phyloP scores from a whole-genome alignment of 2,797 vertebrate species.

The Thaleichthys pacificus region DNA sequence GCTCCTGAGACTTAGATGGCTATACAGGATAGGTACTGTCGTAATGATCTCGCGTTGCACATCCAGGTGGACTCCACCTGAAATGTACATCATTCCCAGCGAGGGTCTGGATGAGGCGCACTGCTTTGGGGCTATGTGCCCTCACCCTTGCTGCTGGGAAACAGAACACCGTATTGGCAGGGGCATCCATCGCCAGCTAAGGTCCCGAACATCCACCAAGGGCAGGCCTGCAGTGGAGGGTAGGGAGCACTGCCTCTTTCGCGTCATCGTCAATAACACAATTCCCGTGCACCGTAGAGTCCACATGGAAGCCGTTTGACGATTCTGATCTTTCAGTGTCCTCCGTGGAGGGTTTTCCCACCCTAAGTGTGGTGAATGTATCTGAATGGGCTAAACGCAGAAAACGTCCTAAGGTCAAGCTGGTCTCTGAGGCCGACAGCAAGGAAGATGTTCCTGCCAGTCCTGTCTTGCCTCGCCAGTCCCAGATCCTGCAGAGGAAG shows the following conservation, averaged over 20 bases:
- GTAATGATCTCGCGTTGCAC: not conserved
- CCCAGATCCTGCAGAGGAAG: constrained; percentile 4
- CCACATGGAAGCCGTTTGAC: not conserved
- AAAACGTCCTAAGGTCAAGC: not conserved
- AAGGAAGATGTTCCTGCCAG: constrained; percentile 2
- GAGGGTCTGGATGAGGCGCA: constrained; percentile 42
- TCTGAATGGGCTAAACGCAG: constrained; percentile 48
- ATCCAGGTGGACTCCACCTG: constrained; percentile 2
- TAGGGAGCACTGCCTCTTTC: constrained; percentile 13
- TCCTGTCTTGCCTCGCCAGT: constrained; percentile 5
- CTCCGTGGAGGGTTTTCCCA: constrained; percentile 35
- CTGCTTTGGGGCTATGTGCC: constrained; percentile 49
- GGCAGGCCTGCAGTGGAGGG: constrained; percentile 9
- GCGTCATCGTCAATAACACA: not conserved
- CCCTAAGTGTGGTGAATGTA: constrained; percentile 52
- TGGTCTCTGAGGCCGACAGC: not conserved
- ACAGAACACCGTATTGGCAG: constrained; percentile 28
- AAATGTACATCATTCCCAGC: constrained; percentile 19
- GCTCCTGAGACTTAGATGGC: too few species aligned
- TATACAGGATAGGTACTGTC: too few species aligned
- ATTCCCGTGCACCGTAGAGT: not conserved
- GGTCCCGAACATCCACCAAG: not conserved
- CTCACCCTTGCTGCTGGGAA: constrained; percentile 61
- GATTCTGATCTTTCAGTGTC: not conserved
- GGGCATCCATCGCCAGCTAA: constrained; percentile 19